Evolutionary conservation across 2,113 vertebrate species (phyloP).

Genomic region (Stigmatopora argus): DNA sequence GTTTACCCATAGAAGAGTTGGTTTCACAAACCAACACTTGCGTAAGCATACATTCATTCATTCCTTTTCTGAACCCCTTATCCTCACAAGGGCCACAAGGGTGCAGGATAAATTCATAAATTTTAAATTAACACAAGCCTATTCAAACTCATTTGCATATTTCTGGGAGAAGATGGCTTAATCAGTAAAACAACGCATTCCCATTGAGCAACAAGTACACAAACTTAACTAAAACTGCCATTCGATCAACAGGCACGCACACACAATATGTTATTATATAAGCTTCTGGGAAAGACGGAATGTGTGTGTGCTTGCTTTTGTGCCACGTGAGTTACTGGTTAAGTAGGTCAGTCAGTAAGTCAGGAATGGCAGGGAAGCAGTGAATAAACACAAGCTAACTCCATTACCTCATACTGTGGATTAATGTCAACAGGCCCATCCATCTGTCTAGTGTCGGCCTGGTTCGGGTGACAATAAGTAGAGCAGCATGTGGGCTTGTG

Average conservation of each 20-base stretch:
- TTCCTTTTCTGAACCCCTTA: too few species aligned
- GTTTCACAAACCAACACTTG: not conserved
- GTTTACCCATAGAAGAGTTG: not conserved
- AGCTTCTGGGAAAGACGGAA: constrained; percentile 35
- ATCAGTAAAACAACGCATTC: not conserved
- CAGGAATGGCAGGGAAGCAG: constrained; percentile 57
- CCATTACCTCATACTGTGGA: constrained; percentile 65
- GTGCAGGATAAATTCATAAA: not conserved
- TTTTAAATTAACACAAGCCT: not conserved
- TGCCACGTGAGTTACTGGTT: constrained; percentile 59
- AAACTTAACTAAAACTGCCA: constrained; percentile 4
- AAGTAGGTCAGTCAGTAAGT: constrained; percentile 68
- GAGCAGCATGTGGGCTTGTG: constrained; percentile 12
- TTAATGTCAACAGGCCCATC: constrained; percentile 61
- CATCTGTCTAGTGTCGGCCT: constrained; percentile 47
- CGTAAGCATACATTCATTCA: not conserved
- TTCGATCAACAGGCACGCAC: constrained; percentile 4
- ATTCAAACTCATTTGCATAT: not conserved
- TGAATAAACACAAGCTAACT: constrained; percentile 54
- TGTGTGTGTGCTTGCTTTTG: constrained; percentile 16
- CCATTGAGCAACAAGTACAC: not conserved
- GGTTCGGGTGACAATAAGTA: constrained; percentile 43
- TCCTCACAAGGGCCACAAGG: too few species aligned
- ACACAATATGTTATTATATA: constrained; percentile 1
- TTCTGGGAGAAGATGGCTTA: not conserved